phyloP scores from a whole-genome alignment of 2,888 invertebrate species.

The Caenorhabditis zanzibari region DNA sequence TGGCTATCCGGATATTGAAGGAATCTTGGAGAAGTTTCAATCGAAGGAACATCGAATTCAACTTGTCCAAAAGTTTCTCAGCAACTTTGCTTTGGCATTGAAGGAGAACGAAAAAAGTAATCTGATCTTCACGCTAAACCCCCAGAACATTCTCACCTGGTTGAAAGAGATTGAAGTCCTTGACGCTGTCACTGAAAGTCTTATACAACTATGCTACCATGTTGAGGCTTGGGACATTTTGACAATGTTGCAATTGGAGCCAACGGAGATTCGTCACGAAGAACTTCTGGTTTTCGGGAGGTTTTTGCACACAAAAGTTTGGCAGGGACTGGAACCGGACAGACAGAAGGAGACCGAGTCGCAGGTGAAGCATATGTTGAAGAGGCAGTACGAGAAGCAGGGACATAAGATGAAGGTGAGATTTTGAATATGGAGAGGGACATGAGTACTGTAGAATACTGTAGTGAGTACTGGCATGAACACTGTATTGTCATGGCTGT shows the following conservation, averaged over 20 bases:
- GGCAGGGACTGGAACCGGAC: not conserved
- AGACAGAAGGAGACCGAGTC: slow-evolving; percentile 17
- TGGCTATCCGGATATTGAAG: not conserved
- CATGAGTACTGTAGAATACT: no score
- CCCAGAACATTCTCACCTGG: slow-evolving; percentile 39
- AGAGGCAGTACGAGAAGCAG: slow-evolving; percentile 3
- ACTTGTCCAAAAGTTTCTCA: slow-evolving; percentile 6
- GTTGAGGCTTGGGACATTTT: slow-evolving; percentile 30
- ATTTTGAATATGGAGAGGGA: no score
- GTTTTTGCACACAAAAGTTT: slow-evolving; percentile 23
- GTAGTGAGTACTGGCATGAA: no score
- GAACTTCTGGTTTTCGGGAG: slow-evolving; percentile 28
- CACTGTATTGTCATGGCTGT: no score
- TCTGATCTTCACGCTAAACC: slow-evolving; percentile 27
- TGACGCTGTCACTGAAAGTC: slow-evolving; percentile 7
- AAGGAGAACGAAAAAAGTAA: not conserved
- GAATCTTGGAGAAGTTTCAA: slow-evolving; percentile 13
- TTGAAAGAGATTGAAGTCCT: slow-evolving; percentile 27
- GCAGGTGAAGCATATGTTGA: not conserved
- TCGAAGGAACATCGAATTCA: not conserved
- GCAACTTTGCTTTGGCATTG: not conserved
- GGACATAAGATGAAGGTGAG: not conserved
- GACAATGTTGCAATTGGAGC: slow-evolving; percentile 21
- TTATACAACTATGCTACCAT: slow-evolving; percentile 1
- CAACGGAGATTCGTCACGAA: not conserved